Percentiles rank a stretch among this genome's conserved stretches.
Conservation (phyloP, 1,140 invertebrate species). For the Bombus affinis region DNA sequence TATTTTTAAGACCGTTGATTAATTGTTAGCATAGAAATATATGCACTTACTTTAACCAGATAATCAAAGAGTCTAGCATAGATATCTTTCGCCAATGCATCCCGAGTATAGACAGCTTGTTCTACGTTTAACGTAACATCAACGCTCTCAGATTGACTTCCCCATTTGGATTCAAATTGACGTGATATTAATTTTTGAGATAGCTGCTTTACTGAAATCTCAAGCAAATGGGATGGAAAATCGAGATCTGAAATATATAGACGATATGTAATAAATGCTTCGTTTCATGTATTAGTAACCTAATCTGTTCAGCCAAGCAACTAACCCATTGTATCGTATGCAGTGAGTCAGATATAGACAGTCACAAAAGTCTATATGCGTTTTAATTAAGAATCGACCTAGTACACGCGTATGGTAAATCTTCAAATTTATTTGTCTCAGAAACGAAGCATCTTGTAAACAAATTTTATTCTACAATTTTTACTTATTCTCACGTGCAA, state of each 20-base stretch:
- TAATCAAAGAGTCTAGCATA: constrained; percentile 89
- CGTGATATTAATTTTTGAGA: constrained; percentile 86
- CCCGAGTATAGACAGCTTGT: constrained; percentile 87
- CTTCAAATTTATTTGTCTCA: too few species aligned
- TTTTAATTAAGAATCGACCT: too few species aligned
- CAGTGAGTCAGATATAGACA: too few species aligned
- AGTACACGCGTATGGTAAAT: too few species aligned
- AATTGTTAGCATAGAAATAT: too few species aligned
- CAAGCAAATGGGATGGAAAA: constrained; percentile 87
- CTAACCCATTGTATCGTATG: not conserved
- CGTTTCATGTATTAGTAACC: not conserved
- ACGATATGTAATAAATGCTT: not conserved
- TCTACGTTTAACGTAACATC: constrained; percentile 87
- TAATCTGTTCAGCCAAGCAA: not conserved
- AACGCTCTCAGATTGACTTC: constrained; percentile 86
- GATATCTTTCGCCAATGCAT: constrained; percentile 88
- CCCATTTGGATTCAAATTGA: constrained; percentile 90
- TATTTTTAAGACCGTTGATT: not conserved
- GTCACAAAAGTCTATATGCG: too few species aligned
- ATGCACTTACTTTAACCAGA: constrained; percentile 84
- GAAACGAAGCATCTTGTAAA: too few species aligned
- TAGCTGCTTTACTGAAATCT: constrained; percentile 84
- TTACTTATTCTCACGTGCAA: too few species aligned
- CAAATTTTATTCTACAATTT: too few species aligned
- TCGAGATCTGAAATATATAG: constrained; percentile 83